Percentiles rank a stretch among this genome's conserved stretches.
These are phyloP conservation scores for Chitala chitala DNA, from an alignment of 2,113 vertebrate species.

Conservation along the genomic window DNA sequence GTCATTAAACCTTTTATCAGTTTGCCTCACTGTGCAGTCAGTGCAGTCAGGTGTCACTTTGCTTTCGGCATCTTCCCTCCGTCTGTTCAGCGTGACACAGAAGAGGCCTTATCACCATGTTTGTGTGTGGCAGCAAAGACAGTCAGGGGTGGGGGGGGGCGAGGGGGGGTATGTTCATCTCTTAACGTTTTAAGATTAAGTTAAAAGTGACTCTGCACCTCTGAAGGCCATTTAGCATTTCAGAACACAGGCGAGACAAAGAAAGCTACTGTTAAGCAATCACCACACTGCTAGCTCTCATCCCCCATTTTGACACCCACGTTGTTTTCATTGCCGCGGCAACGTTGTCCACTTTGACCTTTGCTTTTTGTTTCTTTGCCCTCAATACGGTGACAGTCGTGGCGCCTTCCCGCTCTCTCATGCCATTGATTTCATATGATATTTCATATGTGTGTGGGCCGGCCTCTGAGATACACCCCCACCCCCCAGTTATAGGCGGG, in stretches of 20 bases:
- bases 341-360: slow-evolving; percentile 37
- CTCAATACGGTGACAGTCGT: slow-evolving; percentile 28
- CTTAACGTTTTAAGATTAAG: background rate
- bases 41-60: slow-evolving; percentile 10
- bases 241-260: background rate
- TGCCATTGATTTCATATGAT: slow-evolving; percentile 47
- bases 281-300: too few relatives aligned
- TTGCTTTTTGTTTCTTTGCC: slow-evolving; percentile 40
- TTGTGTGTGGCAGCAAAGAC: background rate
- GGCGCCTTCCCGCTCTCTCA: slow-evolving; percentile 38
- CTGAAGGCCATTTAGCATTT: background rate
- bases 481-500: slow-evolving; percentile 9
- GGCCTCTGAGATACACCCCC: background rate
- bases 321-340: too few relatives aligned
- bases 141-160: background rate
- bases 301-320: too few relatives aligned
- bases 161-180: background rate
- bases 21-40: background rate
- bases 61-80: background rate
- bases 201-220: background rate
- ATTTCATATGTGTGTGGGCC: slow-evolving; percentile 38
- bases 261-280: too few relatives aligned
- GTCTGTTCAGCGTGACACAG: background rate
- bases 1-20: slow-evolving; percentile 7
- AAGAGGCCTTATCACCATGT: background rate